Evolutionary conservation across 2,888 invertebrate species (phyloP).

Genomic region (Blomia tropicalis): DNA sequence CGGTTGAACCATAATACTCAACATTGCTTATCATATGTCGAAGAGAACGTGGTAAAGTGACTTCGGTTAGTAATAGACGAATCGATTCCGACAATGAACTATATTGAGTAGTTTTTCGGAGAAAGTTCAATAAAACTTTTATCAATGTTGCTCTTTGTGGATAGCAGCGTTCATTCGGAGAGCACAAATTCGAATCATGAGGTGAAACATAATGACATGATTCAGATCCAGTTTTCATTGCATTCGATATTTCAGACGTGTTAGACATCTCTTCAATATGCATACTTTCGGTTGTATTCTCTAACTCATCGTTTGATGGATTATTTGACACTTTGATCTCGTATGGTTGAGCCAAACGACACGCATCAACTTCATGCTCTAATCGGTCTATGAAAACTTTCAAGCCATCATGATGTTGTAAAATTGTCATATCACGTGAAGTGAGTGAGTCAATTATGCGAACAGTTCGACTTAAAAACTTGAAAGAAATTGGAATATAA

Average conservation of each 20-base stretch:
- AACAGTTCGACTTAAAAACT: not conserved
- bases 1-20: not conserved
- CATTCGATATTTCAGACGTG: not conserved
- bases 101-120: not conserved
- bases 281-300: not conserved
- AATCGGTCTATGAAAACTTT: not conserved
- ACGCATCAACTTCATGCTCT: not conserved
- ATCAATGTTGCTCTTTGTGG: not conserved
- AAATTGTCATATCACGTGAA: not conserved
- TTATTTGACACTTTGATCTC: not conserved
- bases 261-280: not conserved
- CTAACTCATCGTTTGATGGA: not conserved
- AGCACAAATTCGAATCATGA: not conserved
- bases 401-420: not conserved
- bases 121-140: not conserved
- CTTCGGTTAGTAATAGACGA: not conserved
- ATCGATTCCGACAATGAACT: not conserved
- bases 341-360: not conserved
- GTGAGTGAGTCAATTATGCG: not conserved
- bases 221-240: not conserved
- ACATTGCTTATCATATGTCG: not conserved
- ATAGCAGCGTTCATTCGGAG: not conserved
- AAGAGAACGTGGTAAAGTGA: not conserved
- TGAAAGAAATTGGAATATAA: no score
- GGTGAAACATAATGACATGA: not conserved